Evolutionary conservation across 2,888 invertebrate species (phyloP).

Genomic region (Sphecodes monilicornis): DNA sequence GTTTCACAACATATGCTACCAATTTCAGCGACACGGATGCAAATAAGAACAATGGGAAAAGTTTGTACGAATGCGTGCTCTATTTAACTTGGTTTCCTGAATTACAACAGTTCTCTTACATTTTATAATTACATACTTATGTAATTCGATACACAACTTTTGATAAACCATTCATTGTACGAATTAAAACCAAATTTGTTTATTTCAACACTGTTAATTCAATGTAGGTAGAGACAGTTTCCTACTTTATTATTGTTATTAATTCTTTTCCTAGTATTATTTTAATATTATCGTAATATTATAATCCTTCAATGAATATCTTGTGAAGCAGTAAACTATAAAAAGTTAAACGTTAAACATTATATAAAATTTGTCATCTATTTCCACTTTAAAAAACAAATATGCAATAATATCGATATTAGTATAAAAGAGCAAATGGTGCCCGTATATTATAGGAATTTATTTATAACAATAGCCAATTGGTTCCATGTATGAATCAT

Average conservation of each 20-base stretch:
- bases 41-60: constrained; percentile 2
- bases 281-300: neutral
- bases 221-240: neutral
- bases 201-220: neutral
- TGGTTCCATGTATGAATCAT: neutral
- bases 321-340: neutral
- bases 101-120: neutral
- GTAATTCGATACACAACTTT: neutral
- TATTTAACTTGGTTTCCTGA: neutral
- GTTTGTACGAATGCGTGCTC: neutral
- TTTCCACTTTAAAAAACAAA: neutral
- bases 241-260: neutral
- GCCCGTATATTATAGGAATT: neutral
- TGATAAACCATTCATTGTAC: neutral
- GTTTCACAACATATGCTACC: constrained; percentile 5
- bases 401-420: neutral
- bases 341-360: neutral
- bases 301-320: too few relatives aligned
- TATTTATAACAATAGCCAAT: too few relatives aligned
- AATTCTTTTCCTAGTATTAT: neutral
- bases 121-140: neutral
- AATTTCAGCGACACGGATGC: neutral
- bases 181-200: neutral
- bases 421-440: too few relatives aligned
- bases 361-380: too few relatives aligned